Evolutionary conservation across 1,140 invertebrate species (phyloP).

Genomic region (Plectus sambesii): DNA sequence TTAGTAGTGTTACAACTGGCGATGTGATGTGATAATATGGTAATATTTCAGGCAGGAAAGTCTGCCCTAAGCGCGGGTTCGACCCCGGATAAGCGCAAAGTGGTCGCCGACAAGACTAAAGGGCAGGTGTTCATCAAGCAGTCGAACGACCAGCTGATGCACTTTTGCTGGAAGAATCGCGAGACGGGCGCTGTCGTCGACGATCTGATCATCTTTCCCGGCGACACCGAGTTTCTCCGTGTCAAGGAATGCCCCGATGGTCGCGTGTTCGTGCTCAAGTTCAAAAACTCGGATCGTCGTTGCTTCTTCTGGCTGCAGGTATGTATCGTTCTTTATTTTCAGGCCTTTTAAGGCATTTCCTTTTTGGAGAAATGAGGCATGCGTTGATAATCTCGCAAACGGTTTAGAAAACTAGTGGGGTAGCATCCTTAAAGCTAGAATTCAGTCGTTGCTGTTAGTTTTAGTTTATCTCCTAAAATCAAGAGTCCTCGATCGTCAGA

Average conservation of each 20-base stretch:
- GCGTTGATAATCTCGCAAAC: too few species aligned
- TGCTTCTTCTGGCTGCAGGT: constrained; percentile 95
- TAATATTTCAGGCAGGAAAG: constrained; percentile 29
- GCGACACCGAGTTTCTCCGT: constrained; percentile 90
- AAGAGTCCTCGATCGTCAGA: too few species aligned
- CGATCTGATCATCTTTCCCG: constrained; percentile 95
- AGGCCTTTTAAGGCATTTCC: too few species aligned
- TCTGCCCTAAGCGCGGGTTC: constrained; percentile 28
- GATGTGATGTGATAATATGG: too few species aligned
- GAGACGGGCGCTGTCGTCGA: constrained; percentile 63
- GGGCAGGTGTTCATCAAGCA: constrained; percentile 82
- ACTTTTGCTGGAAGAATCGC: constrained; percentile 95
- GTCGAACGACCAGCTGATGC: constrained; percentile 86
- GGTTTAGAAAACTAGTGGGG: too few species aligned
- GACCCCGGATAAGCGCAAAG: constrained; percentile 31
- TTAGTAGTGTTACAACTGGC: too few species aligned
- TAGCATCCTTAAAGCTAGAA: too few species aligned
- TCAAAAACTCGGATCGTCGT: constrained; percentile 66
- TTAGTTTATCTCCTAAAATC: too few species aligned
- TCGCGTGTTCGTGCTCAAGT: constrained; percentile 85
- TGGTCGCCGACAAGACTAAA: constrained; percentile 79
- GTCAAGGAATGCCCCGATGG: constrained; percentile 90
- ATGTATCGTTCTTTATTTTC: too few species aligned
- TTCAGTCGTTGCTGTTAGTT: too few species aligned
- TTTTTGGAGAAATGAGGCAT: too few species aligned